Evolutionary conservation across 2,113 vertebrate genomes (phyloP).

Genomic region (Sander vitreus): DNA sequence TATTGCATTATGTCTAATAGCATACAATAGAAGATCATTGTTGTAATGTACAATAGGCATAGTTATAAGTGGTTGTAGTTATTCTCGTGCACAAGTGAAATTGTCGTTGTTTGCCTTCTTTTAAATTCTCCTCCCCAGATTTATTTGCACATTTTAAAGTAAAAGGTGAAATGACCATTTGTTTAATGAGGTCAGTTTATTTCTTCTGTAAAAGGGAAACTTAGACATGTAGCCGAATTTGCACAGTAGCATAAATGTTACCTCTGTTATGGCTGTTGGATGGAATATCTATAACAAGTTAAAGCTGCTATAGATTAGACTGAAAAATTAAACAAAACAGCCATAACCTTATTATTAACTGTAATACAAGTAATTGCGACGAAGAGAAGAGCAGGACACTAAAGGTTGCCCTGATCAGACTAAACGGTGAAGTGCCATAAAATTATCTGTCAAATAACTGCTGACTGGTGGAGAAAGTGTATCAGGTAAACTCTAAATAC

Average conservation of each 20-base stretch:
- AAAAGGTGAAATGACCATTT: constrained; percentile 29
- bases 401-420: neutral
- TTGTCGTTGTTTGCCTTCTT: constrained; percentile 72
- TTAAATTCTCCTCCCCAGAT: constrained; percentile 58
- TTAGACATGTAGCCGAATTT: constrained; percentile 59
- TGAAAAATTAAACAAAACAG: constrained; percentile 45
- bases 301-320: constrained; percentile 50
- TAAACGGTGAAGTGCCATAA: constrained; percentile 53
- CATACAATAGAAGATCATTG: constrained; percentile 74
- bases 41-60: constrained; percentile 78
- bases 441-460: constrained; percentile 33
- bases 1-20: constrained; percentile 68
- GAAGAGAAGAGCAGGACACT: neutral
- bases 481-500: constrained; percentile 22
- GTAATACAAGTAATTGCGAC: neutral
- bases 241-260: constrained; percentile 61
- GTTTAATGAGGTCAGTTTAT: constrained; percentile 42
- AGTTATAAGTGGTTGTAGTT: constrained; percentile 78
- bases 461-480: neutral
- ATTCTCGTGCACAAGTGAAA: constrained; percentile 78
- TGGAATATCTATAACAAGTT: constrained; percentile 27
- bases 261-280: constrained; percentile 21
- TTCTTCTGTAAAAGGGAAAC: constrained; percentile 28
- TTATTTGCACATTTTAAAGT: constrained; percentile 75
- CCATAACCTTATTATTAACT: constrained; percentile 3